Conservation (phyloP, 2,113 vertebrate genomes). For the Myocastor coypus region DNA sequence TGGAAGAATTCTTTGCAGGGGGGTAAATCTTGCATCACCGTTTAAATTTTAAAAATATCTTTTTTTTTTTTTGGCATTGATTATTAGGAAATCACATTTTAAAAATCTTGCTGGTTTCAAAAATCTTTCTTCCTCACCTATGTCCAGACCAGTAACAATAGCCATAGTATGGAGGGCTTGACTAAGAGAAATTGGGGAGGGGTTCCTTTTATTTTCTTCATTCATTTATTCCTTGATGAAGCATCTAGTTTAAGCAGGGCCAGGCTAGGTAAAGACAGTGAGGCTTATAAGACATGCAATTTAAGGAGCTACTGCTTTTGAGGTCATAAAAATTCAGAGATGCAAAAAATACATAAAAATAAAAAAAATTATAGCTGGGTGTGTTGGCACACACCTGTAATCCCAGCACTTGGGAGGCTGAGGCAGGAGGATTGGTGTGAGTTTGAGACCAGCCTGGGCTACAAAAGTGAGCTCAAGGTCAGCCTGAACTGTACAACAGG, state of each 20-base stretch:
- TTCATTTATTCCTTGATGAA: background rate
- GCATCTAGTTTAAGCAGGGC: background rate
- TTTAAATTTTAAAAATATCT: constrained; percentile 28
- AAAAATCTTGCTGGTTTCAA: constrained; percentile 57
- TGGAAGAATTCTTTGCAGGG: constrained; percentile 48
- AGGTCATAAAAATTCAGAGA: background rate
- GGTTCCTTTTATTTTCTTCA: background rate
- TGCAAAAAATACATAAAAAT: no score
- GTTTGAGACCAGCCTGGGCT: no score
- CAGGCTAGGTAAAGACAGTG: background rate
- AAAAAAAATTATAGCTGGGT: no score
- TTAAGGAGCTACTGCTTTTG: background rate
- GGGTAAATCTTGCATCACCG: background rate
- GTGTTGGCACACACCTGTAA: no score
- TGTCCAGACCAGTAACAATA: background rate
- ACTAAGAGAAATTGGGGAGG: background rate
- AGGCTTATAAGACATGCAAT: background rate
- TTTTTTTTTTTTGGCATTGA: background rate
- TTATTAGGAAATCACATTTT: background rate
- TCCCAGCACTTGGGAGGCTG: no score
- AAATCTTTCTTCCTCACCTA: background rate
- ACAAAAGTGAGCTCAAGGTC: no score
- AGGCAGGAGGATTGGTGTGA: no score
- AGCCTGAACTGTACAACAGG: no score
- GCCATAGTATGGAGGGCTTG: background rate